A percentile compares a stretch with the other conserved stretches of the same genome.
phyloP scores from a whole-genome alignment of 2,113 vertebrate genomes.

The Donacobius atricapilla region DNA sequence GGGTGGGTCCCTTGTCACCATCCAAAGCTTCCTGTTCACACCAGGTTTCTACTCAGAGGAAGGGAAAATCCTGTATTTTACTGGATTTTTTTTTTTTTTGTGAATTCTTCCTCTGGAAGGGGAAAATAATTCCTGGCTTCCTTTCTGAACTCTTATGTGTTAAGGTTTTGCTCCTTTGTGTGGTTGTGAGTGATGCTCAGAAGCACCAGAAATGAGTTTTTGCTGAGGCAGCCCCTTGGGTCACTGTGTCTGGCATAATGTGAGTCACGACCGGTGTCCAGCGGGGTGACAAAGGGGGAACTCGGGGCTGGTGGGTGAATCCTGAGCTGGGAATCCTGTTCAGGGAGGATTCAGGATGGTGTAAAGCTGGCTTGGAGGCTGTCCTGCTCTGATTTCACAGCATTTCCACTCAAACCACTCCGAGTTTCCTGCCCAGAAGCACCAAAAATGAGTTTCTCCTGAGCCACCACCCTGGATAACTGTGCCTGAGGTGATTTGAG shows the following conservation, averaged over 20 bases:
- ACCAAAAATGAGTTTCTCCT: neutral
- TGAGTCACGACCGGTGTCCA: neutral
- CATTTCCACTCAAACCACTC: neutral
- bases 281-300: fast-evolving
- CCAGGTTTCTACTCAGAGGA: fast-evolving
- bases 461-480: neutral
- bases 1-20: neutral
- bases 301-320: neutral
- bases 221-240: neutral
- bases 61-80: neutral
- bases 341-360: neutral
- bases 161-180: neutral
- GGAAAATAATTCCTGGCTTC: neutral
- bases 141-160: neutral
- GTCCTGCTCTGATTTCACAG: neutral
- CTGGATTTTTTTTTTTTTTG: neutral
- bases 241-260: fast-evolving
- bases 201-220: neutral
- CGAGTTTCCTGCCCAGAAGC: neutral
- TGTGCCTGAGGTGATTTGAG: fast-evolving
- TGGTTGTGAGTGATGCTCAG: neutral
- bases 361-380: neutral
- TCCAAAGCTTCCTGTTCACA: neutral
- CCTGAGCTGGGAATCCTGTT: fast-evolving
- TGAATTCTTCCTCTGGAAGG: neutral